Evolutionary conservation across 2,797 vertebrate species (phyloP), one percentile per base, ranked within the genome.

Genomic region (Melanogrammus aeglefinus): DNA sequence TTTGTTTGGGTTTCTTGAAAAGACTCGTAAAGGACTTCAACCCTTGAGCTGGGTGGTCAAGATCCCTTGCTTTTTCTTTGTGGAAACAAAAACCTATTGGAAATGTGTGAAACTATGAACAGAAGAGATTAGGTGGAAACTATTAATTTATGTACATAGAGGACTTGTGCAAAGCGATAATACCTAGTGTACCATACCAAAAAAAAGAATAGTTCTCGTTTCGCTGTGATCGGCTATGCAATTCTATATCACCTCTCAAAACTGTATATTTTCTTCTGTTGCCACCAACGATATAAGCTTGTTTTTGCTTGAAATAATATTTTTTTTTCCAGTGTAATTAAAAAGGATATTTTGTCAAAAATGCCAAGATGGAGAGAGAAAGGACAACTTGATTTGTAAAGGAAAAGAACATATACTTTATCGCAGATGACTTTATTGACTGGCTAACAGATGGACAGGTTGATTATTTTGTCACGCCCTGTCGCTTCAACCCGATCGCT

Each of bases 181-280:
- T 92, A 95, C 89, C 83, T 88, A 87, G 86, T 88, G 91, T 95
- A 92, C 94, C 95, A 94, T 96, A 98, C 95, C 96, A 96, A 97
- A 97, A 94, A 95, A 87, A 86, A 86, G 96, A 96, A 94, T 92
- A 88, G 87, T 91, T 91, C 85, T 82, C 90, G 88, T 94, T 95
- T 92, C 92, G 92, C 96, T 95, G 87, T 85, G 92, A 94, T 94
- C 94, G 94, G 96, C 97, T 99, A 99, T 99, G 97, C 97, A 98
- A 97, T 94, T 94, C 92, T 96, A 89, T 92, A 95, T 95, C 88
- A 86, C 82, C 89, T 87, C 84, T 88, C 91, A 89, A 85, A 24
- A 31, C 18, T 87, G 90, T 91, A 82, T 90, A 89, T 87, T 92
- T 92, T 92, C 89, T 95, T 95, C 95, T 94, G 87, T 96, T 90